A percentile compares a stretch with the other conserved stretches of the same genome.
Evolutionary conservation across 2,888 invertebrate species (phyloP).

Genomic region (Cremastinae sp.): DNA sequence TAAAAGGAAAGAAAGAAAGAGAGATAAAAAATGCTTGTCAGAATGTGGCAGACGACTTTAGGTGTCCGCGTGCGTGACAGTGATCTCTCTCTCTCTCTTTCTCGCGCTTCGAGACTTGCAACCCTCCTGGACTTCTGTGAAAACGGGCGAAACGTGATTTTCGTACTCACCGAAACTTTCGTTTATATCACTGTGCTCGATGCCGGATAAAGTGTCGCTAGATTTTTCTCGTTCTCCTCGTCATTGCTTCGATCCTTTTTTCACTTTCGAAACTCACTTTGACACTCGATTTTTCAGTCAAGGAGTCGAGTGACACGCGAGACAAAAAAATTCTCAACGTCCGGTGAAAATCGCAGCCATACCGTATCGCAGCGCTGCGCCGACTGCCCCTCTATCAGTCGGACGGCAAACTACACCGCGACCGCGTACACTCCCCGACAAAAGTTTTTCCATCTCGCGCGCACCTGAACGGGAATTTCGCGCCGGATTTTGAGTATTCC

Average conservation of each 20-base stretch:
- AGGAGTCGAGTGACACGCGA: conserved; percentile 36
- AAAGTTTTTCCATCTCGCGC: conserved; percentile 61
- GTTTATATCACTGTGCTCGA: conserved; percentile 9
- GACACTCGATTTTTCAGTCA: conserved; percentile 17
- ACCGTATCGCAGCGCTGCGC: conserved; percentile 75
- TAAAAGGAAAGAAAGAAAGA: conserved; percentile 20
- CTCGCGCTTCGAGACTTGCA: conserved; percentile 1
- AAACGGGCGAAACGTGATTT: conserved; percentile 17
- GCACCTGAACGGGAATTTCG: neutral
- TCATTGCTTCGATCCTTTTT: conserved; percentile 18
- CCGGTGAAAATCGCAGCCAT: conserved; percentile 70
- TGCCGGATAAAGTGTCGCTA: conserved; percentile 6
- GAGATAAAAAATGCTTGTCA: conserved; percentile 63
- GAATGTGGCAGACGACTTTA: conserved; percentile 73
- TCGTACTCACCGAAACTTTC: conserved; percentile 49
- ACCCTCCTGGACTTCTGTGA: conserved; percentile 16
- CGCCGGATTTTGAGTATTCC: neutral
- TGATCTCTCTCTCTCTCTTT: conserved; percentile 21
- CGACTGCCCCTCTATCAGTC: conserved; percentile 75
- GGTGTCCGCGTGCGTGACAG: conserved; percentile 67
- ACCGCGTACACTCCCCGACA: conserved; percentile 66
- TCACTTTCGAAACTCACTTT: conserved; percentile 28
- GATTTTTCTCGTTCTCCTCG: neutral
- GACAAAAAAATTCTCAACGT: conserved; percentile 51
- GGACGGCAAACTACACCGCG: conserved; percentile 70